Base-by-base conservation (phyloP, 2,113 vertebrate genomes). In the Phrynocephalus versicolor region DNA sequence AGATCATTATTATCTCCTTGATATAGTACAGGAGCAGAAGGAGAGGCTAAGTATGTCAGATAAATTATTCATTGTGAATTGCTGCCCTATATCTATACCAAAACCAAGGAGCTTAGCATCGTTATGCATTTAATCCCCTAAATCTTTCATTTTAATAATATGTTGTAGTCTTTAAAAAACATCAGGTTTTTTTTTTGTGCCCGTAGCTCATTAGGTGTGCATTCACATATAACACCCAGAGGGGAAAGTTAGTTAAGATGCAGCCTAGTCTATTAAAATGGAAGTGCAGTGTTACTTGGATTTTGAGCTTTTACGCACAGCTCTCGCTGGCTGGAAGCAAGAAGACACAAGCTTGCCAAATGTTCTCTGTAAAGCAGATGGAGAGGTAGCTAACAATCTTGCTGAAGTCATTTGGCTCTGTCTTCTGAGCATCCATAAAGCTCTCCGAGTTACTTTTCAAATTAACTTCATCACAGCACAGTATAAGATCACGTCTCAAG, bases 291-390 rank as follows among this genome's bases (percentile, higher is more conserved):
- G 45, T 80, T 90, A 6, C 27, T 93, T 91, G 75, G 72, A 79
- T 91, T 91, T 89, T 83, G 16, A 82, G 88, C 79, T 89, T 94
- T 88, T 82, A 85, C 93, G 82, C 92, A 81, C 87, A 85, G 88
- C 78, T 91, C 81, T 87, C 82, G 89, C 64, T 70, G 94, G 90
- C 87, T 90, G 65, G 77, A 88, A 93, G 74, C 62, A 79, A 62
- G 23, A 83, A 69, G 75, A 76, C 45, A 90, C 82, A 67, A 89
- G 86, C 89, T 90, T 94, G 89, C 77, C 88, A 92, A 89, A 86
- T 67, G 64, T 73, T 91, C 23, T 85, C 69, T 81, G 2, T 85
- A 89, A 93, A 90, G 83, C 79, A 94, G 90, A 89, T 85, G 69
- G 77, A 79, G 76, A 62, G 9, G 72, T 73, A 90, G 3, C 71